Conservation (phyloP, 2,888 invertebrate genomes). For the Andrena chrysosceles region DNA sequence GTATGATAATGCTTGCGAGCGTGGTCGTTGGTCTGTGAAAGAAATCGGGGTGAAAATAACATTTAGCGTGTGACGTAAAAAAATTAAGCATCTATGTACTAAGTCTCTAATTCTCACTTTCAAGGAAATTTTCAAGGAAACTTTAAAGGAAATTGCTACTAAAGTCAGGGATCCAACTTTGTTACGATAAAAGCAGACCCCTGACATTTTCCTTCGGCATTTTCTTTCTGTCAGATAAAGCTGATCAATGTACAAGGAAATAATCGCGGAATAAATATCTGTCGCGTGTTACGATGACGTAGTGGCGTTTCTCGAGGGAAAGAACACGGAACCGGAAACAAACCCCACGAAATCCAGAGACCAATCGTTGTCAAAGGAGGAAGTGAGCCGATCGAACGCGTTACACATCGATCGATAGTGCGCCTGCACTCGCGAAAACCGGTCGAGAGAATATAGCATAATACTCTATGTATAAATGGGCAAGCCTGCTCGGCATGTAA, state of each 20-base stretch:
- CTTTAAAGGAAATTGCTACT: not conserved
- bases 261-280: not conserved
- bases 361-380: conserved; percentile 34
- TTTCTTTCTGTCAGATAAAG: not conserved
- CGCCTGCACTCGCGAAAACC: conserved; percentile 33
- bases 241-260: not conserved
- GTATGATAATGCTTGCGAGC: conserved; percentile 13
- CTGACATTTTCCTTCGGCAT: not conserved
- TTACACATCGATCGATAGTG: conserved; percentile 25
- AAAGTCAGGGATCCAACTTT: not conserved
- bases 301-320: not conserved
- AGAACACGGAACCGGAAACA: conserved; percentile 19
- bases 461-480: conserved; percentile 9
- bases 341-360: conserved; percentile 19
- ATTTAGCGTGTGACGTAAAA: conserved; percentile 5
- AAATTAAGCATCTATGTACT: not conserved
- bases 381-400: conserved; percentile 38
- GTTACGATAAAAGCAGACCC: not conserved
- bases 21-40: conserved; percentile 14
- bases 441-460: conserved; percentile 36
- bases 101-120: not conserved
- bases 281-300: not conserved
- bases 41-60: not conserved
- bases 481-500: conserved; percentile 4
- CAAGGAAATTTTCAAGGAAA: too few relatives aligned